Base-by-base conservation (phyloP, 35 echinoderm and acorn worm genomes). In the Apostichopus californicus region DNA sequence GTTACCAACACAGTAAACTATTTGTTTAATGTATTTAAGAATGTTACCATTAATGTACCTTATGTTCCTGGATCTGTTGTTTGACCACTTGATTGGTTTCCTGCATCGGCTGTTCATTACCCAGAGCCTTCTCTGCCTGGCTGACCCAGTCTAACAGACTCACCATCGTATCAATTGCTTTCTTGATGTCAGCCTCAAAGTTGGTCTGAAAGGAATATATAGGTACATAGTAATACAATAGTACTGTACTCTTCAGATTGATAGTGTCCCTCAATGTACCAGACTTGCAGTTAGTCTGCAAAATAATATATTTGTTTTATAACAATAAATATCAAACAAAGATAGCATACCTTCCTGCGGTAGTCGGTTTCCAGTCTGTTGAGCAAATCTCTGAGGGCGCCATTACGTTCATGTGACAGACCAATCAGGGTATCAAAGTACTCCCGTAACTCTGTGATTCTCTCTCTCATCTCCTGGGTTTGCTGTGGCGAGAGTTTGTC, bases 361-460 rank as follows among this genome's bases (percentile, higher is more conserved):
- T 96, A 77, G 8, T 96, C 97, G 11, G 81, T 83, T 54, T 99
- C 91, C 75, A 99, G 88, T 73, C 90, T 77, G 73, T 73, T 86
- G 54, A 99, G 80, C 77, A 99, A 86, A 58, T 94, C 93, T 55
- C 86, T 78, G 70, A 96, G 80, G 21, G 80, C 93, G 64, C 93
- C 88, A 34, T 96, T 92, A 65, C 92, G 89, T 56, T 99, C 97
- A 14, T 93, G 91, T 52, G 97, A 99, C 53, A 96, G 59, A 1
- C 89, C 95, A n/a, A 94, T 93, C 61, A 99, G 91, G 84, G 94
- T 96, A 57, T 99, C 97, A 77, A 96, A 99, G 92, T 94, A 96
- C 85, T 99, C 97, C 60, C 95, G 70, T 17, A 99, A 93, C 86
- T 99, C 95, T 14, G 93, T 89, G 66, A 96, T 93, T 59, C 92